A percentile compares a stretch with the other conserved stretches of the same genome.
phyloP scores from a whole-genome alignment of 2,797 vertebrate genomes.

The Lagodon rhomboides region DNA sequence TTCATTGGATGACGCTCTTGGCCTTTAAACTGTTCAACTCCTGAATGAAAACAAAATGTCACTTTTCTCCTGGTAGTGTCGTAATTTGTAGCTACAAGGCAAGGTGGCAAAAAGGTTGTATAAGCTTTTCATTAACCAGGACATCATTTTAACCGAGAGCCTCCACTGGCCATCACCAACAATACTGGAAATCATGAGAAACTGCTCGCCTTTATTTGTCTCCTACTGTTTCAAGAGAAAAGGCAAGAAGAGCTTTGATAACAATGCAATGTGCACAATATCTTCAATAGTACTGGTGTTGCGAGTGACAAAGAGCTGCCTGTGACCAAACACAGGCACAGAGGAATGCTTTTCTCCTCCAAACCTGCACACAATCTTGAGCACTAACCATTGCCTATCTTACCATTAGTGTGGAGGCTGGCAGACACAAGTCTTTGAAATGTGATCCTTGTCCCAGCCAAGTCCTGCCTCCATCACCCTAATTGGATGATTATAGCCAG shows the following conservation, averaged over 20 bases:
- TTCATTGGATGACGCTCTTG: constrained; percentile 25
- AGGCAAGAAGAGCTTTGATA: constrained; percentile 63
- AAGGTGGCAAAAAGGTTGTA: constrained; percentile 21
- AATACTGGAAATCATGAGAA: constrained; percentile 11
- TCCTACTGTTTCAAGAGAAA: constrained; percentile 38
- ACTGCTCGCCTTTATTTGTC: constrained; percentile 11
- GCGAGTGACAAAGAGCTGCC: constrained; percentile 53
- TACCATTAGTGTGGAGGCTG: constrained; percentile 79
- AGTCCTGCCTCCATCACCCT: constrained; percentile 83
- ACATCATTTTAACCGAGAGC: background rate
- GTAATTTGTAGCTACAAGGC: constrained; percentile 8
- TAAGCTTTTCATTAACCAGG: constrained; percentile 14
- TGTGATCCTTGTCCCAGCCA: constrained; percentile 84
- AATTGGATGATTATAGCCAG: constrained; percentile 91
- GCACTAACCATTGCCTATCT: constrained; percentile 76
- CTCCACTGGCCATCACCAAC: constrained; percentile 2
- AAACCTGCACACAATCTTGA: constrained; percentile 59
- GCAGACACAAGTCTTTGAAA: constrained; percentile 89
- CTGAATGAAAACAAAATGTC: constrained; percentile 2
- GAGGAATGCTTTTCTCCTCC: constrained; percentile 67
- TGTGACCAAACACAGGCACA: constrained; percentile 66
- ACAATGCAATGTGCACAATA: constrained; percentile 53
- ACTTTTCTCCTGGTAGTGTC: background rate
- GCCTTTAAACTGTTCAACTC: background rate
- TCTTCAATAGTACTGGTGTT: constrained; percentile 59